Conservation (phyloP, 2,888 invertebrate genomes). For the Caenorhabditis auriculariae region DNA sequence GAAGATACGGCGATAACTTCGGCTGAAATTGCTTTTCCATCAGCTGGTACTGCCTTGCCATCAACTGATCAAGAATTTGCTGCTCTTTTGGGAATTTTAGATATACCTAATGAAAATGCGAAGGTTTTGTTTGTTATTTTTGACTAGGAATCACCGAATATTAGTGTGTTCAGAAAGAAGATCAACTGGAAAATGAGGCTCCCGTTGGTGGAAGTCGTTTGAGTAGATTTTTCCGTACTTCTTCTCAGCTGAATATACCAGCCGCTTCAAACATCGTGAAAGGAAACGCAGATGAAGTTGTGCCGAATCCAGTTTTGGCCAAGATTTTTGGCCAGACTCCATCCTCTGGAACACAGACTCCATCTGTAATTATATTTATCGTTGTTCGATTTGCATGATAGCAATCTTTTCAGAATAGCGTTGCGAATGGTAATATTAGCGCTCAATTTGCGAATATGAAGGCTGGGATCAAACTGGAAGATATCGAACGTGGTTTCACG, state of each 20-base stretch:
- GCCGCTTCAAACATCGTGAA: conserved; percentile 1
- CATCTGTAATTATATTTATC: background rate
- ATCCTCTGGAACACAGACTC: conserved; percentile 9
- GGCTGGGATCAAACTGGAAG: conserved; percentile 27
- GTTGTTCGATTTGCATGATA: background rate
- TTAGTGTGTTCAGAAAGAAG: background rate
- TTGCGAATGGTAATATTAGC: background rate
- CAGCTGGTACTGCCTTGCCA: conserved; percentile 14
- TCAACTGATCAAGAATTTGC: conserved; percentile 38
- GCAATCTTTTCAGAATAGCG: background rate
- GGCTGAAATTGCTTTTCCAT: conserved; percentile 11
- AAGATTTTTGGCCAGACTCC: conserved; percentile 20
- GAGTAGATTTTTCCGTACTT: conserved; percentile 42
- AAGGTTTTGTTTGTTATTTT: too few species aligned
- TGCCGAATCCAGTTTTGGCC: conserved; percentile 19
- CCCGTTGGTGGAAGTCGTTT: conserved; percentile 32
- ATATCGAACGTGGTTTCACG: conserved; percentile 23
- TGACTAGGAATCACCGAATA: too few species aligned
- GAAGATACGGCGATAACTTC: conserved; percentile 19
- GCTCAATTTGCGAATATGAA: conserved; percentile 5
- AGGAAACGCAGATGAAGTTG: conserved; percentile 20
- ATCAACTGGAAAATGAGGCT: conserved; percentile 7
- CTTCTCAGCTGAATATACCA: conserved; percentile 10
- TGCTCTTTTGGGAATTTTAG: conserved; percentile 39
- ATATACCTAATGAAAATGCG: conserved; percentile 9